Evolutionary conservation across 1,140 invertebrate genomes (phyloP).

Genomic region (Calephelis virginiensis): DNA sequence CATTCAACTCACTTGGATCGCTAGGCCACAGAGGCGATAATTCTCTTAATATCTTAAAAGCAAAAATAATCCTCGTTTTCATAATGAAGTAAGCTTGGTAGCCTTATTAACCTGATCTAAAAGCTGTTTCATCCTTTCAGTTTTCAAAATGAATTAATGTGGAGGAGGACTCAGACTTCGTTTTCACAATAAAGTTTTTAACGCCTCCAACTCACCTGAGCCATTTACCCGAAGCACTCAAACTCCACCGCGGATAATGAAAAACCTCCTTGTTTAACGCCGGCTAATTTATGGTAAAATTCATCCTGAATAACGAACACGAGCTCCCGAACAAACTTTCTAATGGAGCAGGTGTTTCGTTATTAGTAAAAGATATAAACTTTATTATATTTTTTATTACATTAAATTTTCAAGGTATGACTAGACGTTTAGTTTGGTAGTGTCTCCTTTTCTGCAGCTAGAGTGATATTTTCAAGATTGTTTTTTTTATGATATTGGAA

Average conservation of each 20-base stretch:
- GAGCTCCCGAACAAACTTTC: constrained; percentile 15
- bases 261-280: constrained; percentile 37
- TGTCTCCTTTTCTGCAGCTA: too few relatives aligned
- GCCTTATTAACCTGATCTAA: neutral
- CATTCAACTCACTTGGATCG: too few relatives aligned
- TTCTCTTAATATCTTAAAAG: too few relatives aligned
- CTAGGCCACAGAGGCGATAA: too few relatives aligned
- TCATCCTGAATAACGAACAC: constrained; percentile 39
- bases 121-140: neutral
- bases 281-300: constrained; percentile 48
- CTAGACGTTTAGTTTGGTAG: too few relatives aligned
- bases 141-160: neutral
- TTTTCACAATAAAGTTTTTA: constrained; percentile 13
- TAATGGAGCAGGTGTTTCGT: constrained; percentile 26
- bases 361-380: constrained; percentile 14
- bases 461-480: too few relatives aligned
- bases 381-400: constrained; percentile 6
- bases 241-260: constrained; percentile 42
- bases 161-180: neutral
- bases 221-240: constrained; percentile 33
- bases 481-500: too few relatives aligned
- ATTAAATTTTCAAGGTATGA: constrained; percentile 1
- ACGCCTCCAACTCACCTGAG: constrained; percentile 14
- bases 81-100: too few relatives aligned
- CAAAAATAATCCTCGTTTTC: too few relatives aligned